Conservation (phyloP, 2,113 vertebrate species). For the Scortum barcoo region DNA sequence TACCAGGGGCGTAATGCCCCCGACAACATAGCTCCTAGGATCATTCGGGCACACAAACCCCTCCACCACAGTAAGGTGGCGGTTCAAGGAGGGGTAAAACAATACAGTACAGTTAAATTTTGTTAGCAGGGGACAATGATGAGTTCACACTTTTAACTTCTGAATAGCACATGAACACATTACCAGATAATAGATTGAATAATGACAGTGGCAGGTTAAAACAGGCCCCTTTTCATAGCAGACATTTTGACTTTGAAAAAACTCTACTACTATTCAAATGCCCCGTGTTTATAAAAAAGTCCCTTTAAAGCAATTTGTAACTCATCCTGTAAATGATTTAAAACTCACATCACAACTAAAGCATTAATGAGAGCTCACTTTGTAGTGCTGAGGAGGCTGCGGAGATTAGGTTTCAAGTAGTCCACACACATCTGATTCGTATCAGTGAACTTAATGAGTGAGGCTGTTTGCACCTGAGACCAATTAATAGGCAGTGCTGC, state of each 20-base stretch:
- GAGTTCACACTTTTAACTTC: not conserved
- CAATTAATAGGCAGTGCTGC: constrained; percentile 1
- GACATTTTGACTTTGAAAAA: not conserved
- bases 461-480: constrained; percentile 4
- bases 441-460: not conserved
- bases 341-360: not conserved
- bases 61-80: too few species aligned
- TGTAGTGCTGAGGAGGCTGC: not conserved
- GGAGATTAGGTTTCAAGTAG: not conserved
- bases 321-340: not conserved
- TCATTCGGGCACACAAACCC: too few species aligned
- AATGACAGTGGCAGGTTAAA: not conserved
- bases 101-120: too few species aligned
- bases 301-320: not conserved
- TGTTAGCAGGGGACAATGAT: not conserved
- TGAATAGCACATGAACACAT: not conserved
- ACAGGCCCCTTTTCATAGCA: not conserved
- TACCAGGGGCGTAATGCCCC: too few species aligned
- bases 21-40: too few species aligned
- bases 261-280: too few species aligned
- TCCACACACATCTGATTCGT: not conserved
- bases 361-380: not conserved
- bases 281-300: too few species aligned
- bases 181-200: not conserved
- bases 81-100: not conserved